These are phyloP conservation scores for Phylloscopus trochilus DNA, from an alignment of 2,113 vertebrate genomes.

Conservation along the genomic window DNA sequence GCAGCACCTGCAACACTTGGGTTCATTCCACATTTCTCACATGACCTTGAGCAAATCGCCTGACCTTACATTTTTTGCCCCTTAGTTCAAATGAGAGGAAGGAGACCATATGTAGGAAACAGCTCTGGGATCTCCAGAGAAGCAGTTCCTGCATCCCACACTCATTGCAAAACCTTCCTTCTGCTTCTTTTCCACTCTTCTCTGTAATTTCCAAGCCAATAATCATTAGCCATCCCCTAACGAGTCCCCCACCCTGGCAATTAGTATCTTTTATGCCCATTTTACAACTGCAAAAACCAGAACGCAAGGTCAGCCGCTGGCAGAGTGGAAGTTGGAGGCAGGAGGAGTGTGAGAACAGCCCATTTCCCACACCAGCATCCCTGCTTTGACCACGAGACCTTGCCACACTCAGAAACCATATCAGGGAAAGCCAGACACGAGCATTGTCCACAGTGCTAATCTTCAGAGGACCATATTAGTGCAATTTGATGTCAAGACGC, in stretches of 20 bases:
- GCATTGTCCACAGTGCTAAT: constrained; percentile 31
- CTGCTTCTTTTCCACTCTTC: background rate
- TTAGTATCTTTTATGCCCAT: background rate
- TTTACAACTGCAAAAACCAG: background rate
- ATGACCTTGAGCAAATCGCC: background rate
- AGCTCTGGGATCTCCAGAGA: background rate
- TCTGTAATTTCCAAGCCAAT: constrained; percentile 23
- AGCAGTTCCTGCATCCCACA: background rate
- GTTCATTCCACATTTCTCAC: background rate
- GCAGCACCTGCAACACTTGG: background rate
- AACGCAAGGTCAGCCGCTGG: background rate
- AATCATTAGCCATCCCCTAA: background rate
- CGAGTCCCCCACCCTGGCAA: background rate
- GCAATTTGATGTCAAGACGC: constrained; percentile 40
- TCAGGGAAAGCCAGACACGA: constrained; percentile 3
- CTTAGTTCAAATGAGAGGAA: background rate
- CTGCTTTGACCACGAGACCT: constrained; percentile 2
- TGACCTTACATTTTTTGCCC: background rate
- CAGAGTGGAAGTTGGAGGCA: background rate
- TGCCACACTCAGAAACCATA: background rate
- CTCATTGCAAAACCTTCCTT: background rate
- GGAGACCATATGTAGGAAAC: background rate
- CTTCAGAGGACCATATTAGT: constrained; percentile 47
- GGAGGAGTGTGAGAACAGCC: background rate
- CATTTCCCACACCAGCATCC: background rate